Evolutionary conservation across 2,888 invertebrate genomes (phyloP).

Genomic region (Noctua comes): DNA sequence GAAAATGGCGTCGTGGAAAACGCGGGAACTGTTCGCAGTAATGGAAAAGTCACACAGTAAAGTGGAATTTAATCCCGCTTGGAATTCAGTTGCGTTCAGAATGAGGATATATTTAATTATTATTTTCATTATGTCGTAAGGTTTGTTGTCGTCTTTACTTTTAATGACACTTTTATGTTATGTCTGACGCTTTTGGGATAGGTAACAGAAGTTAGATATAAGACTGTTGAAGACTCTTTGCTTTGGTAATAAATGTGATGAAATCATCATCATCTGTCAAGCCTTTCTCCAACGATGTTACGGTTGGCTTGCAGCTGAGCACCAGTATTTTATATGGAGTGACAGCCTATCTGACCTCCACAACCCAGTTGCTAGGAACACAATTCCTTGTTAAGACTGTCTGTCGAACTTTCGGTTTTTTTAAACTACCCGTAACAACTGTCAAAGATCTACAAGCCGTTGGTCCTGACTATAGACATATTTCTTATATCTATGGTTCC

Average conservation of each 20-base stretch:
- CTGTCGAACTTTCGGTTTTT: too few relatives aligned
- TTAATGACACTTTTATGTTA: background rate
- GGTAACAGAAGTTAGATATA: background rate
- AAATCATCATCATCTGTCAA: background rate
- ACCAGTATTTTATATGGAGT: background rate
- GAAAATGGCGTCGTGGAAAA: constrained; percentile 45
- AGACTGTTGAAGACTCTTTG: background rate
- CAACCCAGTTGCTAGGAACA: background rate
- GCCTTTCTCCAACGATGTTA: background rate
- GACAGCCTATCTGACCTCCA: background rate
- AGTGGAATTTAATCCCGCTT: constrained; percentile 45
- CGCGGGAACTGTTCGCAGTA: constrained; percentile 40
- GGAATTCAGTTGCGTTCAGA: constrained; percentile 43
- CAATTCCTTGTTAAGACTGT: too few relatives aligned
- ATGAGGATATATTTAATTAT: constrained; percentile 43
- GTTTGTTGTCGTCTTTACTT: constrained; percentile 8
- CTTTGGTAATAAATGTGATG: background rate
- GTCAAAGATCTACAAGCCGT: background rate
- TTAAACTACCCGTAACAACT: too few relatives aligned
- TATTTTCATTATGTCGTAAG: constrained; percentile 24
- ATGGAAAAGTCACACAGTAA: constrained; percentile 50
- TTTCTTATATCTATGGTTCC: background rate
- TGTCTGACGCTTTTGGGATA: background rate
- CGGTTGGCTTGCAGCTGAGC: background rate
- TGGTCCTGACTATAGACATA: background rate